phyloP scores from a whole-genome alignment of 2,797 vertebrate species.

The Rhinella marina region DNA sequence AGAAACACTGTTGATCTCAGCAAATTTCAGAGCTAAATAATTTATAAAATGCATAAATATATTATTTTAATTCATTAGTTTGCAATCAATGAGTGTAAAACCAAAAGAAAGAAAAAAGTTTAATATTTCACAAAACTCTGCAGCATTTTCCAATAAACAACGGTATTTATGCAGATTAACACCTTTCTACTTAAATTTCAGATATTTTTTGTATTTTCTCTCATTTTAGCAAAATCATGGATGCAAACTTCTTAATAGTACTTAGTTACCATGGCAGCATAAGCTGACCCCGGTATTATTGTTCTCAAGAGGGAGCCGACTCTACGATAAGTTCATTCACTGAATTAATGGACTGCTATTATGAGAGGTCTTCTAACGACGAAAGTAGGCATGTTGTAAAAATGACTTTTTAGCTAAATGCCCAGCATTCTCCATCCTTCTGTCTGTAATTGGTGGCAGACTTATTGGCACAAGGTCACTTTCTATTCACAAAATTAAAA shows the following conservation, averaged over 20 bases:
- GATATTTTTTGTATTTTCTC: conserved; percentile 65
- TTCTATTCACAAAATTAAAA: conserved; percentile 69
- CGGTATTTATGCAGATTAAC: conserved; percentile 51
- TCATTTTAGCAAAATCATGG: conserved; percentile 79
- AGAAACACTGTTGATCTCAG: neutral
- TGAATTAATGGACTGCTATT: conserved; percentile 86
- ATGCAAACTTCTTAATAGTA: conserved; percentile 83
- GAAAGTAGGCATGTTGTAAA: conserved; percentile 74
- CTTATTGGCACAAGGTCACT: conserved; percentile 72
- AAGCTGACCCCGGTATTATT: conserved; percentile 83
- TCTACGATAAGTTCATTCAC: conserved; percentile 85
- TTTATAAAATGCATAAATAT: neutral
- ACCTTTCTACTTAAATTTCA: conserved; percentile 51
- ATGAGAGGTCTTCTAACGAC: conserved; percentile 77
- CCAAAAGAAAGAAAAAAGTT: neutral
- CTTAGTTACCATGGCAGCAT: conserved; percentile 83
- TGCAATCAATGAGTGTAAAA: neutral
- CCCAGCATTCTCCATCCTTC: conserved; percentile 63
- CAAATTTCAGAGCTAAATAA: neutral
- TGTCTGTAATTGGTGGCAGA: conserved; percentile 71
- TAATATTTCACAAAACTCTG: neutral
- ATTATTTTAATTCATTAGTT: neutral
- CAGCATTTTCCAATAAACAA: conserved; percentile 10
- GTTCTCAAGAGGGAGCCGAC: conserved; percentile 83
- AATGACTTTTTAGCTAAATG: conserved; percentile 76